Evolutionary conservation across 2,797 vertebrate genomes (phyloP).

Genomic region (Microctenopoma stevenorrisi): DNA sequence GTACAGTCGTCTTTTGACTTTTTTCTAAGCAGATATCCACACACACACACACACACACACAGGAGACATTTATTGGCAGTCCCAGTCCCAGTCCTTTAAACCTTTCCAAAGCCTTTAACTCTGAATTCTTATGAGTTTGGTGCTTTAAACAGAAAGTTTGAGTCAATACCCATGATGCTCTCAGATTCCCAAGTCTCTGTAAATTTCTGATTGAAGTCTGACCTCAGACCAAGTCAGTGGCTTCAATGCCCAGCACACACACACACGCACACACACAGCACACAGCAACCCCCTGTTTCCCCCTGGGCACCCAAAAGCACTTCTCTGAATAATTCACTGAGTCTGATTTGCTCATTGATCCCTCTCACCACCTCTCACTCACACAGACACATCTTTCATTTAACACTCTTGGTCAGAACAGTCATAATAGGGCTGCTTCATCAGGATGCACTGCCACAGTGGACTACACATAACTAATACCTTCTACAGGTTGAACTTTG

Average conservation of each 20-base stretch:
- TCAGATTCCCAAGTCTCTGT: constrained; percentile 49
- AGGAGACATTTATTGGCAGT: constrained; percentile 22
- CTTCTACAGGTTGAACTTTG: constrained; percentile 5
- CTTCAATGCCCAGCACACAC: constrained; percentile 33
- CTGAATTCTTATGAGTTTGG: constrained; percentile 23
- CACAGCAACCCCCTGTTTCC: constrained; percentile 34
- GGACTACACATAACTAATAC: constrained; percentile 4
- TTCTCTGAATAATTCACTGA: constrained; percentile 76
- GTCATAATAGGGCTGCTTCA: constrained; percentile 47
- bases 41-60: constrained; percentile 17
- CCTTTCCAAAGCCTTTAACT: constrained; percentile 36
- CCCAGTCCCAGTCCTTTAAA: constrained; percentile 35
- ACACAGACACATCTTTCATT: constrained; percentile 64
- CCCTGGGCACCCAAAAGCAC: constrained; percentile 47
- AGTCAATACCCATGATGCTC: constrained; percentile 40
- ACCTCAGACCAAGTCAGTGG: constrained; percentile 24
- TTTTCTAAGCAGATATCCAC: neutral
- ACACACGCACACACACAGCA: constrained; percentile 38
- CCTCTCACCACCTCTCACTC: constrained; percentile 44
- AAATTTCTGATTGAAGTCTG: constrained; percentile 56
- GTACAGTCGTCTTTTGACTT: constrained; percentile 5
- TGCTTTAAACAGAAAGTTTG: constrained; percentile 53
- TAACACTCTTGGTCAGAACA: constrained; percentile 43
- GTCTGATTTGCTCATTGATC: constrained; percentile 71
- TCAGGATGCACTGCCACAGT: constrained; percentile 50